Evolutionary conservation across 2,888 invertebrate genomes (phyloP).

Genomic region (Brenthis ino): DNA sequence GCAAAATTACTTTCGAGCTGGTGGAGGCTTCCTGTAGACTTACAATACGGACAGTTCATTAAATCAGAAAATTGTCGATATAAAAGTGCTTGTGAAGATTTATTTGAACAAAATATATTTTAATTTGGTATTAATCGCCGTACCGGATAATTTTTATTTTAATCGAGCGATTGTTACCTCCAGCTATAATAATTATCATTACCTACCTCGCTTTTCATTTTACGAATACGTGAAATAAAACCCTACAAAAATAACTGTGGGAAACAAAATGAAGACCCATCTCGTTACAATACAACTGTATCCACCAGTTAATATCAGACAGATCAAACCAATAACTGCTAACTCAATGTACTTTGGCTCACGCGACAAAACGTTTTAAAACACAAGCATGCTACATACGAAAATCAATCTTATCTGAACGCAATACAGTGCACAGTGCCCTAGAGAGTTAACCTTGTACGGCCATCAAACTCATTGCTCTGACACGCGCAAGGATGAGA

Average conservation of each 20-base stretch:
- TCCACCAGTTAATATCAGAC: constrained; percentile 23
- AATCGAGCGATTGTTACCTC: no score
- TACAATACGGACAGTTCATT: no score
- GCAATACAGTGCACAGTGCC: not conserved
- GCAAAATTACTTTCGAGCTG: no score
- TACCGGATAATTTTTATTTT: no score
- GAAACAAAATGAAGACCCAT: constrained; percentile 15
- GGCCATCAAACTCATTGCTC: constrained; percentile 17
- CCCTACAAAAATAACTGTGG: constrained; percentile 19
- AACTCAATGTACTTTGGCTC: constrained; percentile 28
- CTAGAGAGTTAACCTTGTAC: not conserved
- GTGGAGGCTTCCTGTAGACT: no score
- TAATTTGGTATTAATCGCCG: no score
- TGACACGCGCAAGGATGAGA: constrained; percentile 26
- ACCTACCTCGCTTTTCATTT: not conserved
- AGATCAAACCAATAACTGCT: constrained; percentile 35
- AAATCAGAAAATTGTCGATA: no score
- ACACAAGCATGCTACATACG: not conserved
- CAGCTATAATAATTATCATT: no score
- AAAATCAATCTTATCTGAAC: not conserved
- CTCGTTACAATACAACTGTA: constrained; percentile 7
- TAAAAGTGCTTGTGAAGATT: no score
- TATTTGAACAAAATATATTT: no score
- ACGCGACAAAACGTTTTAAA: not conserved
- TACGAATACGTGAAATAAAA: not conserved